Percentiles rank a stretch among this genome's conserved stretches.
These are phyloP conservation scores for Machimus atricapillus DNA, from an alignment of 2,888 invertebrate genomes.

Conservation along the genomic window DNA sequence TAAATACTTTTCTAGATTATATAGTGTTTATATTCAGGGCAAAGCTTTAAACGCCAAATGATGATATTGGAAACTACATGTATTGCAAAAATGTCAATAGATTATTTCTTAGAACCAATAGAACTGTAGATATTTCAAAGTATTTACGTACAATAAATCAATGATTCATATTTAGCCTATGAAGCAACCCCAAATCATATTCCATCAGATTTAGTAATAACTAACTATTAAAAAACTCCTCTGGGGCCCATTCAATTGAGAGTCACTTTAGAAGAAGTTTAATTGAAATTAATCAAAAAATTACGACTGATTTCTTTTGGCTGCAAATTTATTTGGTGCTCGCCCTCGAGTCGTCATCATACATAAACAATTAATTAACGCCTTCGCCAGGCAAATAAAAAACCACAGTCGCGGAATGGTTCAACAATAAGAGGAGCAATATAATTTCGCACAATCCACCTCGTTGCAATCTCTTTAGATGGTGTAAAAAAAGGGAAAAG, in stretches of 20 bases:
- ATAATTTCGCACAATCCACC: neutral
- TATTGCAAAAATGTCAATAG: too few relatives aligned
- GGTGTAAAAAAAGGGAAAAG: neutral
- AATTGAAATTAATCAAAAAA: conserved; percentile 19
- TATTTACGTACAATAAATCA: neutral
- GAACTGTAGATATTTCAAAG: neutral
- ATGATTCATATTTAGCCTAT: neutral
- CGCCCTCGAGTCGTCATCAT: neutral
- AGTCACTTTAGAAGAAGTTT: neutral
- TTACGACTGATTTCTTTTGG: neutral
- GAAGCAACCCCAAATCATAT: neutral
- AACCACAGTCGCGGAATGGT: neutral
- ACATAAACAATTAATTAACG: conserved; percentile 6
- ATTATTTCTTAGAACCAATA: too few relatives aligned
- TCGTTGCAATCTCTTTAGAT: neutral
- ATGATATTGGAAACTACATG: too few relatives aligned
- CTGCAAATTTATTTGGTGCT: neutral
- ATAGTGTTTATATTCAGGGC: neutral
- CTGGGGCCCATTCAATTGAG: neutral
- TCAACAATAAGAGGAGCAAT: neutral
- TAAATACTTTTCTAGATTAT: too few relatives aligned
- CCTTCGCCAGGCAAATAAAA: neutral
- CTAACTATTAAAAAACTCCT: neutral
- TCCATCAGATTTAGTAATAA: neutral
- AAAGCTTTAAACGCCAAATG: too few relatives aligned